A percentile compares a stretch with the other conserved stretches of the same genome.
These are phyloP conservation scores for Hephaestus fuliginosus DNA, from an alignment of 2,797 vertebrate genomes.

Conservation along the genomic window DNA sequence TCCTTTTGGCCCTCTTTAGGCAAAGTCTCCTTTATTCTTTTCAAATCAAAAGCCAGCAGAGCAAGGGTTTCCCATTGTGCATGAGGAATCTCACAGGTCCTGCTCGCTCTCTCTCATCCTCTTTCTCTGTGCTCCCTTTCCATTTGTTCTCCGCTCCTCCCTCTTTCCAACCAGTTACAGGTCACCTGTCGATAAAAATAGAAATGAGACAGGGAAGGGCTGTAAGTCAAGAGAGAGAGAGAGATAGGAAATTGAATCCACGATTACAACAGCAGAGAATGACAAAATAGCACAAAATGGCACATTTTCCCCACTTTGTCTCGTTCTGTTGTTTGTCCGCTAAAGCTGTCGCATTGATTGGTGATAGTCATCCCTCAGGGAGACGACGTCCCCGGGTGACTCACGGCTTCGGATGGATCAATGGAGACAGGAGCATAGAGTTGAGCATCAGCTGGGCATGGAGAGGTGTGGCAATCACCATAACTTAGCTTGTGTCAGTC, in stretches of 20 bases:
- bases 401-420: conserved; percentile 60
- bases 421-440: conserved; percentile 28
- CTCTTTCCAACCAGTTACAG: conserved; percentile 65
- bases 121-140: conserved; percentile 55
- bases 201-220: conserved; percentile 48
- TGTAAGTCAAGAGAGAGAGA: conserved; percentile 28
- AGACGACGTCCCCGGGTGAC: conserved; percentile 53
- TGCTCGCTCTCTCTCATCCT: conserved; percentile 62
- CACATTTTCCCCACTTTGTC: conserved; percentile 47
- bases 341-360: conserved; percentile 76
- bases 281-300: conserved; percentile 53
- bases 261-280: conserved; percentile 62
- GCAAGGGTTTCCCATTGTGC: conserved; percentile 47
- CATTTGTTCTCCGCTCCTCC: conserved; percentile 63
- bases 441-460: conserved; percentile 43
- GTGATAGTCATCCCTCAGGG: conserved; percentile 64
- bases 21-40: conserved; percentile 55
- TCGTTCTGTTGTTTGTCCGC: conserved; percentile 54
- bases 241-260: conserved; percentile 62
- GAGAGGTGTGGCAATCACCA: conserved; percentile 33
- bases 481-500: conserved; percentile 42
- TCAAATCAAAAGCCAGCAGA: conserved; percentile 49
- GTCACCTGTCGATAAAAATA: conserved; percentile 73
- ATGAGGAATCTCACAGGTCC: conserved; percentile 54
- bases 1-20: conserved; percentile 48